Evolutionary conservation across 2,797 vertebrate genomes (phyloP), one percentile per base, ranked within the genome.

Genomic region (Ibycter americanus): DNA sequence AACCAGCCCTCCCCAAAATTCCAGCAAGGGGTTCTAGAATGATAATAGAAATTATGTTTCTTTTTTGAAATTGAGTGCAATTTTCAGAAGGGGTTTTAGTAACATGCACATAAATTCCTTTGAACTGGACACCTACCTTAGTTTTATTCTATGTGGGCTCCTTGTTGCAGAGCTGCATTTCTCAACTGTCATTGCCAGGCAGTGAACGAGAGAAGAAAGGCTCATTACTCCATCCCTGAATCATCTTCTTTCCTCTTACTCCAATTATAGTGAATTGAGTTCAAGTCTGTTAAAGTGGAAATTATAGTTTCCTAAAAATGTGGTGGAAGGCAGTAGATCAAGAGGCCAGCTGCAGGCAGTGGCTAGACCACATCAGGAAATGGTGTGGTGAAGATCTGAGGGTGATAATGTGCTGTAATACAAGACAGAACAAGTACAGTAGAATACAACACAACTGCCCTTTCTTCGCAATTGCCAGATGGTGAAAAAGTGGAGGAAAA

Each of bases 331-430:
- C 89, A 87, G 51, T 36, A 83, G 36, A 90, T 90, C 38, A 59
- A 73, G 93, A 87, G 87, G 78, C 78, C 89, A 92, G 3, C 81
- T 83, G 13, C 13, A 87, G 93, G 87, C 83, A 93, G 93, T 70
- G 89, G 83, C 78, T 94, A 83, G 59, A 92, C 95, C 96, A 63
- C 90, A 91, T 77, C 70, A 94, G 93, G 96, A 96, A 92, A 19
- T 2, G 66, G 9, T 82, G 86, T 63, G 92, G 89, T 76, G 68
- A 58, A 85, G 74, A 79, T 89, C 47, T 87, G 87, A 77, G 92
- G 86, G 74, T 74, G 87, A 85, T 91, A 85, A 73, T 78, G 56
- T 73, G 86, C 86, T 82, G 66, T 68, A 70, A 56, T 34, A 79
- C 67, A 13, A 58, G 68, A 68, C 87, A 76, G 79, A 76, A 76